Conservation (phyloP, 2,797 vertebrate species). For the Gymnoscopelus braueri region DNA sequence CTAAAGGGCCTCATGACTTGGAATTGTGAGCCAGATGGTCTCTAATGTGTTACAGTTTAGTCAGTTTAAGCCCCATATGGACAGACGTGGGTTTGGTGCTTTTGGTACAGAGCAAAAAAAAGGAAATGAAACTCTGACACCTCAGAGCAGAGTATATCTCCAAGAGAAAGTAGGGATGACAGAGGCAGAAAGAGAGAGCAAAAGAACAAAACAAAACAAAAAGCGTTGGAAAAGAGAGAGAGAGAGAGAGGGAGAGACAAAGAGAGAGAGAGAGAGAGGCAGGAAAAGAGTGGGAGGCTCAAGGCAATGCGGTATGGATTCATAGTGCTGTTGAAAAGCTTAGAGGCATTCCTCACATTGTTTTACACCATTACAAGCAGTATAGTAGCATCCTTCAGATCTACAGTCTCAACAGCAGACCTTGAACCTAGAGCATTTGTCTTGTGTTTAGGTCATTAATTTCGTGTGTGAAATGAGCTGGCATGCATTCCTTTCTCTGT, state of each 20-base stretch:
- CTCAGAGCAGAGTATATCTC: constrained; percentile 14
- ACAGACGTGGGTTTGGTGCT: no score
- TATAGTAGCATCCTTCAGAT: constrained; percentile 54
- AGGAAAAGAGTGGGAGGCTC: background rate
- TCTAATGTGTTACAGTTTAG: no score
- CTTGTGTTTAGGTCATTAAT: constrained; percentile 48
- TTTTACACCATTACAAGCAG: constrained; percentile 70
- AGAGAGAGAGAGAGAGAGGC: background rate
- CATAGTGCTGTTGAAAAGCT: constrained; percentile 30
- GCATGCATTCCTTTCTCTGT: constrained; percentile 40
- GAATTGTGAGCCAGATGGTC: no score
- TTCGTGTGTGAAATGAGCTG: constrained; percentile 49
- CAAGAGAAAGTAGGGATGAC: background rate
- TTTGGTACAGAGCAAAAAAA: constrained; percentile 5
- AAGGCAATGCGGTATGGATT: constrained; percentile 51
- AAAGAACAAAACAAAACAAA: no score
- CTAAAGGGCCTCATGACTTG: no score
- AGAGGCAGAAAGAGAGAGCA: constrained; percentile 7
- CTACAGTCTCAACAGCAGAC: constrained; percentile 40
- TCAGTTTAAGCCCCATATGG: no score
- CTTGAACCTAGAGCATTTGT: constrained; percentile 44
- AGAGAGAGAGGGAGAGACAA: background rate
- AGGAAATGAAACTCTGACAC: background rate
- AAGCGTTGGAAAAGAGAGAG: no score
- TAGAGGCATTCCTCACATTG: constrained; percentile 64